A percentile compares a stretch with the other conserved stretches of the same genome.
Evolutionary conservation across 2,113 vertebrate genomes (phyloP).

Genomic region (Ahaetulla prasina): DNA sequence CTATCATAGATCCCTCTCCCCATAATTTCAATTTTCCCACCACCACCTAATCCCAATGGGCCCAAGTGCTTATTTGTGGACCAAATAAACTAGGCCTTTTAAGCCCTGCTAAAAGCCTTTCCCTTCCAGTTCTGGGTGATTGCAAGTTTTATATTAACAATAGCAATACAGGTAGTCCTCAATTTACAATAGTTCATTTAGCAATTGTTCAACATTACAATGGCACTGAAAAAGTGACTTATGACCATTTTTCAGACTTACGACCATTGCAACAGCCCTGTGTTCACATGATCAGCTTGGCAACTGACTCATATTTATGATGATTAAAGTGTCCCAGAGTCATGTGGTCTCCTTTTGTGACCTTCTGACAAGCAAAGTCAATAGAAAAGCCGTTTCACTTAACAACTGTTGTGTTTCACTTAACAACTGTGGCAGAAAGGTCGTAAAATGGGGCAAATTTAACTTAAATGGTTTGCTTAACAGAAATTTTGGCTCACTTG

Average conservation of each 20-base stretch:
- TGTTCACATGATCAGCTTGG: background rate
- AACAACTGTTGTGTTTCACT: no score
- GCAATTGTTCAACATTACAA: background rate
- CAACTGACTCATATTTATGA: no score
- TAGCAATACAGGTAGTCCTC: background rate
- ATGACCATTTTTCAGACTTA: background rate
- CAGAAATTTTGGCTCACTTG: no score
- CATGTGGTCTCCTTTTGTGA: no score
- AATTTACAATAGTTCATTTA: background rate
- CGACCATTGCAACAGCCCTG: background rate
- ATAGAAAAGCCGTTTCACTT: no score
- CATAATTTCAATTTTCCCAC: background rate
- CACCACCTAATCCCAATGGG: background rate
- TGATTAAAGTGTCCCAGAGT: no score
- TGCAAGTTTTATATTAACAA: background rate
- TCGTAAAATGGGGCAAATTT: no score
- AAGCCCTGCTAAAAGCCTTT: background rate
- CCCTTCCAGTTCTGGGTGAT: background rate
- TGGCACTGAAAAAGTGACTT: background rate
- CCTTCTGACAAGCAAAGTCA: no score
- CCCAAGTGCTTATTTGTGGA: background rate
- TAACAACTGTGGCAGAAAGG: no score
- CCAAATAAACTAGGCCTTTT: background rate
- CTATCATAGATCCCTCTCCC: background rate
- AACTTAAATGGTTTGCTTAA: no score